Base-by-base conservation (phyloP, 2,888 invertebrate genomes). In the Morinoia aosen region DNA sequence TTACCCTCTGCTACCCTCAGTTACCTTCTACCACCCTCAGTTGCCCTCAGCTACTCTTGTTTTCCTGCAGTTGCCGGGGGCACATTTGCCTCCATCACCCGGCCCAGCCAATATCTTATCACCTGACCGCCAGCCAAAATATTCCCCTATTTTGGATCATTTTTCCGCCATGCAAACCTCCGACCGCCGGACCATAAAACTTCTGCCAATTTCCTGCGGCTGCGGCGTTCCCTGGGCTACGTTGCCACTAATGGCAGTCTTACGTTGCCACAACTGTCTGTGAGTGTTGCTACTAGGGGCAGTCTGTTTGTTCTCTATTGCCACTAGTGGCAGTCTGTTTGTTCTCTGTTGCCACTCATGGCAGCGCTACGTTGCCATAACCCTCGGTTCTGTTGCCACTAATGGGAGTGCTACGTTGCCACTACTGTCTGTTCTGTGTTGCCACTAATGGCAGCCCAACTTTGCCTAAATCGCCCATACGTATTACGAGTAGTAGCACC, bases 151-250 rank as follows among this genome's bases (percentile, higher is more conserved):
- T 90, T 90, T 40, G 10, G 90, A 90, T 90, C 90, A 90, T 5
- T 90, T 90, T 39, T 90, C 39, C 90, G 90, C 90, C 90, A 39
- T 12, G 90, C 40, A 48, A 40, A 40, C 12, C 76, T 25, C 39
- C 90, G 33, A 40, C 39, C 90, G 12, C 90, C 16, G 16, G 90
- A 90, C 90, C 39, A 90, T 90, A 90, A 90, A 90, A 90, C 90
- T 90, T 39, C 48, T 90, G 90, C 90, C 90, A 90, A 90, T 90
- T 90, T 90, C 90, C 90, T 90, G 90, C 12, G 33, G 90, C 90
- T 40, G 90, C 40, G 39, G 39, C 90, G 39, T 90, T 48, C 48
- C 48, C 90, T 25, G 39, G n/a, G 90, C 40, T 40, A 10, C 16
- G 40, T 90, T 39, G 90, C 90, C 90, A 90, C 90, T 40, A 90